Evolutionary conservation across 92 coral and sea anemone genomes (phyloP).

Genomic region (Pocillopora grandis): DNA sequence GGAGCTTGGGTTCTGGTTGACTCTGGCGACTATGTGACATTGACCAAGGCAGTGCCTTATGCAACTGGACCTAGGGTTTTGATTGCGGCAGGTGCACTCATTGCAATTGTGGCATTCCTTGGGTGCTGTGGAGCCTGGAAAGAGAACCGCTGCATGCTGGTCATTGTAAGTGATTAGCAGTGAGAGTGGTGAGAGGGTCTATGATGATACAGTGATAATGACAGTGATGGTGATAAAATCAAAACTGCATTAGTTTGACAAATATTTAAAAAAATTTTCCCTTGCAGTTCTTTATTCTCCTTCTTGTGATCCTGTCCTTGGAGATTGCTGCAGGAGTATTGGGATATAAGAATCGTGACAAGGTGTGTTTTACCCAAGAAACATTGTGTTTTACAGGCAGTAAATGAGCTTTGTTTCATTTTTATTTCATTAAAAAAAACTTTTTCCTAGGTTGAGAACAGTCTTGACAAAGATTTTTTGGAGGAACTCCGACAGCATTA

Average conservation of each 20-base stretch:
- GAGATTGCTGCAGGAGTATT: slow-evolving; percentile 78
- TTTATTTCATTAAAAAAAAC: no score
- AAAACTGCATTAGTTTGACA: no score
- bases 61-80: slow-evolving; percentile 65
- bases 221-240: no score
- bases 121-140: slow-evolving; percentile 94
- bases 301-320: slow-evolving; percentile 60
- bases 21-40: slow-evolving; percentile 52
- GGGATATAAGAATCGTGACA: slow-evolving; percentile 55
- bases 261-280: background rate
- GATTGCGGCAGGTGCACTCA: slow-evolving; percentile 69
- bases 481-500: slow-evolving; percentile 37
- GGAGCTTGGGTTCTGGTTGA: slow-evolving; percentile 63
- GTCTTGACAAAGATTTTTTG: slow-evolving; percentile 4
- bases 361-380: slow-evolving; percentile 41
- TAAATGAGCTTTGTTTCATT: background rate
- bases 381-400: background rate
- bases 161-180: slow-evolving; percentile 50
- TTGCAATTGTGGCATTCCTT: slow-evolving; percentile 67
- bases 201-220: no score
- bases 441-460: background rate
- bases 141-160: slow-evolving; percentile 75
- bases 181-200: no score
- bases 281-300: slow-evolving; percentile 68
- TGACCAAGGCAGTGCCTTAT: slow-evolving; percentile 35